Evolutionary conservation across 2,888 invertebrate species (phyloP), one percentile per base, ranked within the genome.

Genomic region (Teleiodes luculella): DNA sequence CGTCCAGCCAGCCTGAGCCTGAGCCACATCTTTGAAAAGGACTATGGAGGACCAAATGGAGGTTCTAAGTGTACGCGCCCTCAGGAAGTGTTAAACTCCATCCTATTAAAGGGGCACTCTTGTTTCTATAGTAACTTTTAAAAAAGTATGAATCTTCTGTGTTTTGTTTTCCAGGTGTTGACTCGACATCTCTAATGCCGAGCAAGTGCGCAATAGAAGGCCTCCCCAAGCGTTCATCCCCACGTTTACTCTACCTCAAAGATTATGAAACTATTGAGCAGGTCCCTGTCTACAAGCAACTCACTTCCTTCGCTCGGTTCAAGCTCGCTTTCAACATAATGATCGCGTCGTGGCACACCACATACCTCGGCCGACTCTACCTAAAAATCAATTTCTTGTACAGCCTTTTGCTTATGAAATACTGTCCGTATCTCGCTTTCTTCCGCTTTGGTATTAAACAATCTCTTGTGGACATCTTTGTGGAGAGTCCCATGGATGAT

Each of bases 391-490:
- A 92, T 49, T 92, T 93, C 70, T 83, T 86, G 66, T 67, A 93
- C 1, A 85, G 91, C 16, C 71, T 95, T 14, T 90, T 91, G 60
- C 70, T 95, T 0, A 92, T 94, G 75, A 91, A 91, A 61, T 91
- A 93, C 52, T 93, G 92, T 66, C 95, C 96, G 0, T 93, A 93
- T 62, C 65, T 95, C 41, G 94, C 94, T 0, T 93, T 93, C 76
- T 91, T 91, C 66, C 88, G 83, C 36, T 95, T 91, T 69, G 95
- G 95, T 4, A 70, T 91, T 3, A 87, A 85, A 57, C 76, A 90
- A n/a, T 91, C 94, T 0, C 82, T 91, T 49, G 92, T 94, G 0
- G 85, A 92, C 51, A 91, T 93, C 1, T 92, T 91, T 41, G 69
- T 60, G 1, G 90, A 90, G 33, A 81, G 81, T 13, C 81, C 83